Percentiles rank a stretch among this genome's conserved stretches.
Conservation (phyloP, 1,140 invertebrate species). For the Dolichoris vasculosae region DNA sequence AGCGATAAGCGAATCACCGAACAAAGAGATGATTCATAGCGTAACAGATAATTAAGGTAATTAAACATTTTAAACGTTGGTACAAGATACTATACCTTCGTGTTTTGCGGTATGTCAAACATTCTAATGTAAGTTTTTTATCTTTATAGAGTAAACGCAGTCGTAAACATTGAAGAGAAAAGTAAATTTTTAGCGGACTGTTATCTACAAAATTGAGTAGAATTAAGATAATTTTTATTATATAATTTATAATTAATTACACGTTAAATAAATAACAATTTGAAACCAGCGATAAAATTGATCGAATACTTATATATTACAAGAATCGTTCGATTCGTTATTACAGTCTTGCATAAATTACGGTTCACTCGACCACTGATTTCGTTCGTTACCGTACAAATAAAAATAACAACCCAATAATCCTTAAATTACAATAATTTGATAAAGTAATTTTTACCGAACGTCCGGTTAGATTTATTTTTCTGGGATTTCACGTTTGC, state of each 20-base stretch:
- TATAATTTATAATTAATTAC: background rate
- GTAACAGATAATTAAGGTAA: background rate
- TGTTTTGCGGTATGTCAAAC: background rate
- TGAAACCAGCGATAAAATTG: background rate
- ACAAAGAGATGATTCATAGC: background rate
- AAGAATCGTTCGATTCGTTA: background rate
- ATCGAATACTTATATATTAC: background rate
- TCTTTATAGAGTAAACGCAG: constrained; percentile 10
- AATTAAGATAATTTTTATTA: constrained; percentile 12
- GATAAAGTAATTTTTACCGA: too few species aligned
- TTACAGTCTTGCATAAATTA: background rate
- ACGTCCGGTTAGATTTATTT: background rate
- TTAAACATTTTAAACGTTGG: background rate
- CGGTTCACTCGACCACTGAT: background rate
- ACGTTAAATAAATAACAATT: background rate
- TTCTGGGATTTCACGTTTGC: background rate
- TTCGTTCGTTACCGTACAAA: background rate
- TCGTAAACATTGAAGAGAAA: background rate
- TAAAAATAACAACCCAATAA: background rate
- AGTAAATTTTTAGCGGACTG: background rate
- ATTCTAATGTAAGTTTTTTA: background rate
- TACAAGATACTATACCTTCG: background rate
- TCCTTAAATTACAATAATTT: background rate
- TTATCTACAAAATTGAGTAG: background rate
- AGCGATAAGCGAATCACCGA: background rate